Conservation (phyloP, 2,888 invertebrate species). For the Coenonympha arcania region DNA sequence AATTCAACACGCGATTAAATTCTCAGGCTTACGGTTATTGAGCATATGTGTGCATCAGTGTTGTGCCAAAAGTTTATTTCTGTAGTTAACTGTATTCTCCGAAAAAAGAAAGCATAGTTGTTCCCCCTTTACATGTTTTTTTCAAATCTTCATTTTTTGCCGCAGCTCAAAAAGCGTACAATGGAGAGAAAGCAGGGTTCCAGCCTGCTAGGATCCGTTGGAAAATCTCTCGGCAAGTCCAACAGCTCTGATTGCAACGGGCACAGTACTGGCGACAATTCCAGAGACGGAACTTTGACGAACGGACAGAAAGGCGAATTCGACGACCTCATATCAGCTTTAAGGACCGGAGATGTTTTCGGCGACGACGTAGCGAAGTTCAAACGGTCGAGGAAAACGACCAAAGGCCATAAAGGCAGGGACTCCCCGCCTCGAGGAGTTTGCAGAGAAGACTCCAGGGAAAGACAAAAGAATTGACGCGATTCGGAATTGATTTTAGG, state of each 20-base stretch:
- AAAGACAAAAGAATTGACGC: conserved; percentile 62
- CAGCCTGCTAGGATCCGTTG: conserved; percentile 83
- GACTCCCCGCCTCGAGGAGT: conserved; percentile 63
- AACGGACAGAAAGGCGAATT: conserved; percentile 87
- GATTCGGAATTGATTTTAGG: conserved; percentile 18
- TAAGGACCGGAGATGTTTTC: conserved; percentile 95
- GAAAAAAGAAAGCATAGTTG: too few species aligned
- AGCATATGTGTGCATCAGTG: too few species aligned
- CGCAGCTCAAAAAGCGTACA: conserved; percentile 85
- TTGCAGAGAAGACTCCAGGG: conserved; percentile 66
- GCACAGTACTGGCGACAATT: conserved; percentile 49
- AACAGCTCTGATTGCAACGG: conserved; percentile 74
- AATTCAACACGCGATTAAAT: too few species aligned
- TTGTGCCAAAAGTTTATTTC: too few species aligned
- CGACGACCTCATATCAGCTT: conserved; percentile 95
- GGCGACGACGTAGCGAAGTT: conserved; percentile 97
- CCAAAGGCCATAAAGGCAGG: conserved; percentile 62
- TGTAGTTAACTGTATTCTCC: too few species aligned
- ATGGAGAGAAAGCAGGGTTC: conserved; percentile 89
- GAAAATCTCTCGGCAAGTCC: conserved; percentile 79
- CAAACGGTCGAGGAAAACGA: conserved; percentile 63
- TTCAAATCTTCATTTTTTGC: too few species aligned
- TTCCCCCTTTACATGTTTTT: too few species aligned
- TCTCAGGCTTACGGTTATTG: too few species aligned
- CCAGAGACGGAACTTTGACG: conserved; percentile 52